Conservation (phyloP, 1,140 invertebrate genomes). For the Pemphigus obesinymphae region DNA sequence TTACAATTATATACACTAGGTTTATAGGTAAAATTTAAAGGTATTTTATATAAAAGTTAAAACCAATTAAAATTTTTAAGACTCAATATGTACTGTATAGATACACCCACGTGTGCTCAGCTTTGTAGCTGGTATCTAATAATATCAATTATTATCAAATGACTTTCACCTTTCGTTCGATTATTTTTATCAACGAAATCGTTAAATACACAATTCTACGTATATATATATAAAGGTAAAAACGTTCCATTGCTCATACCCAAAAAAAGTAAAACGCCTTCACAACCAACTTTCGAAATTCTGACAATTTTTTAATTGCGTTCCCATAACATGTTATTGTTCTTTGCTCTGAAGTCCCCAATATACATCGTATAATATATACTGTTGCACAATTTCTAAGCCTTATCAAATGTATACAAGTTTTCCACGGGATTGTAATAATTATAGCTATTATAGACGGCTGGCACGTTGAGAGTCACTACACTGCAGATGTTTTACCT, state of each 20-base stretch:
- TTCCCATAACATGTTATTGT: conserved; percentile 24
- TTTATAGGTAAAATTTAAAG: too few species aligned
- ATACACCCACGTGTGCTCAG: neutral
- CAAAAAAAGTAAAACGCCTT: conserved; percentile 9
- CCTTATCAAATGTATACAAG: neutral
- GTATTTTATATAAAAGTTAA: neutral
- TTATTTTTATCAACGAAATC: neutral
- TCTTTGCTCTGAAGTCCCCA: neutral
- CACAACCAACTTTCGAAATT: neutral
- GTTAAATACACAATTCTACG: neutral
- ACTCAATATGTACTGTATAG: neutral
- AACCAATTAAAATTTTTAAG: conserved; percentile 14
- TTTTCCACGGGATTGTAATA: conserved; percentile 10
- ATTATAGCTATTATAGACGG: conserved; percentile 22
- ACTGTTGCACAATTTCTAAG: conserved; percentile 8
- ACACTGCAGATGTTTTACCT: neutral
- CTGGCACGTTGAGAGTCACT: neutral
- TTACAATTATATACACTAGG: too few species aligned
- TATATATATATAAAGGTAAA: too few species aligned
- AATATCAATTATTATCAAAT: neutral
- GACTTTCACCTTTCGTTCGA: conserved; percentile 11
- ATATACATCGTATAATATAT: neutral
- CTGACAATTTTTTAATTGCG: conserved; percentile 1
- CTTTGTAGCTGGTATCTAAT: too few species aligned
- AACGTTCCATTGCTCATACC: neutral